phyloP scores from a whole-genome alignment of 2,113 vertebrate species.

The Tachysurus vachellii region DNA sequence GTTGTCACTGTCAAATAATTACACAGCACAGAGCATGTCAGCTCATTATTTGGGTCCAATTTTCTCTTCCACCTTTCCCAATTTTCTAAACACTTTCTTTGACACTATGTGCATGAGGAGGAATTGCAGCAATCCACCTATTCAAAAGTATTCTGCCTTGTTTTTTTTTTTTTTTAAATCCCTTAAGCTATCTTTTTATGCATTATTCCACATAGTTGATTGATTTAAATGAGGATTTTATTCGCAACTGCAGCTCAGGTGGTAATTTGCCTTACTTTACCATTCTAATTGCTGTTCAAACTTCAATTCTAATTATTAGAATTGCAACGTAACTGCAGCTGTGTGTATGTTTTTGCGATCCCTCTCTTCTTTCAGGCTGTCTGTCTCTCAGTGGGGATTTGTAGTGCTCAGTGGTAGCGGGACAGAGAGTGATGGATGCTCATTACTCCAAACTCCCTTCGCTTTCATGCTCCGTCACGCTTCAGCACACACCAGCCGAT shows the following conservation, averaged over 20 bases:
- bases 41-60: background rate
- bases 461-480: slow-evolving; percentile 60
- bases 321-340: slow-evolving; percentile 20
- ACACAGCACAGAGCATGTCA: background rate
- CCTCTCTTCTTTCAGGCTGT: slow-evolving; percentile 53
- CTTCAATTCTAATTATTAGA: background rate
- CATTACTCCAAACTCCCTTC: slow-evolving; percentile 54
- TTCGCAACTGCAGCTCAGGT: background rate
- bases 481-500: slow-evolving; percentile 53
- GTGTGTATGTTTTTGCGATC: slow-evolving; percentile 56
- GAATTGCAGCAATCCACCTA: background rate
- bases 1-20: background rate
- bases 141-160: background rate
- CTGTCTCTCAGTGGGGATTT: slow-evolving; percentile 55
- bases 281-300: slow-evolving; percentile 2
- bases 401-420: slow-evolving; percentile 55
- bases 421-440: slow-evolving; percentile 59
- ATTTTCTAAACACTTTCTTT: background rate
- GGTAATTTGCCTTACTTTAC: background rate
- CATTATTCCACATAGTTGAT: background rate
- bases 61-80: background rate
- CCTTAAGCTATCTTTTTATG: background rate
- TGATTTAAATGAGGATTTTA: background rate
- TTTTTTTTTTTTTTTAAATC: background rate
- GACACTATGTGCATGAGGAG: slow-evolving; percentile 22